Evolutionary conservation across 2,113 vertebrate species (phyloP), one percentile per base, ranked within the genome.

Genomic region (Platichthys stellatus): DNA sequence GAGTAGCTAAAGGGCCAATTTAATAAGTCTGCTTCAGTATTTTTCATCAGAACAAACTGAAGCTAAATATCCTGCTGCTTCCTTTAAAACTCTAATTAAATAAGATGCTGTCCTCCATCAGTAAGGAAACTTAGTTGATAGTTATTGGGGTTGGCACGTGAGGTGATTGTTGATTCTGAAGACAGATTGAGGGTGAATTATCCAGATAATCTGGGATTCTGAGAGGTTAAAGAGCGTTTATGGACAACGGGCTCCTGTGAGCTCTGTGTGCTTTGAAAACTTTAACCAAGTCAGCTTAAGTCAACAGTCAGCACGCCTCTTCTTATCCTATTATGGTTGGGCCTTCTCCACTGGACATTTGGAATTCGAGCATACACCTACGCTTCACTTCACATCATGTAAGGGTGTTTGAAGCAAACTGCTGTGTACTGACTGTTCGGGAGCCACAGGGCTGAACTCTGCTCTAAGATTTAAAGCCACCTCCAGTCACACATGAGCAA

Each of bases 291-390:
- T 90, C 71, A 83, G 76, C 14, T 76, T 40, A 82, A 80, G 71
- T 81, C 81, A 86, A 73, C 69, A 81, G 64, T 51, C 69, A 20
- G 58, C 63, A 47, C 71, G 64, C 47, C 69, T 63, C 65, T 13
- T 87, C 76, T 81, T 81, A 78, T 81, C 86, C 86, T 88, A 74
- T 85, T 86, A 85, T 89, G 87, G 84, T 54, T 47, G 23, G 75
- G 49, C 57, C 59, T 63, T 74, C 71, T 78, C 64, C 72, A 59
- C 76, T 76, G 78, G 66, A 76, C 69, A 87, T 90, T 87, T 87
- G 72, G 88, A 83, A 87, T 90, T 87, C 84, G 72, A 89, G 81
- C 85, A 85, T 66, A 57, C 63, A 63, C 71, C 69, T 63, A 72
- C 10, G 71, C 68, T 80, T 60, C 77, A 35, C 64, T 75, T 63